Conservation (phyloP, 2,113 vertebrate species). For the Dicerorhinus sumatrensis region DNA sequence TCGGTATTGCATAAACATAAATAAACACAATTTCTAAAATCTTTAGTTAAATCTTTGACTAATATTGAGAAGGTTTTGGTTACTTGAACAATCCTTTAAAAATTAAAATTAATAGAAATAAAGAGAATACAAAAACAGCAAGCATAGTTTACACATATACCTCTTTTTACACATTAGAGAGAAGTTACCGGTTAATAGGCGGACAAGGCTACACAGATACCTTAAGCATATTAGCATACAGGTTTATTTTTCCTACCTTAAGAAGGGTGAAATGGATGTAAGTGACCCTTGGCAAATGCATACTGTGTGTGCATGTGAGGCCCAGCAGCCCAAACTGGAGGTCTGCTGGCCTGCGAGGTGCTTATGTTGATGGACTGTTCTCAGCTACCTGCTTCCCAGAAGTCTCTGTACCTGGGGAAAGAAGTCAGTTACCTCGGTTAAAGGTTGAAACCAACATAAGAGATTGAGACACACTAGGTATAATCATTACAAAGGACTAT, state of each 20-base stretch:
- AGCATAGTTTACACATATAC: neutral
- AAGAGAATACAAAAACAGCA: neutral
- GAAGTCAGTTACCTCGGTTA: neutral
- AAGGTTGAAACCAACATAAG: neutral
- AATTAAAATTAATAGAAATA: constrained; percentile 14
- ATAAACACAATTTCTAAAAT: neutral
- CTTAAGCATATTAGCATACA: neutral
- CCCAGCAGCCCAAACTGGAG: neutral
- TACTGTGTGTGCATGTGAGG: neutral
- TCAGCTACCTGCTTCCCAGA: neutral
- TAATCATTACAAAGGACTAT: constrained; percentile 19
- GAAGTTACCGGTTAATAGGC: neutral
- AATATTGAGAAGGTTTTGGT: neutral
- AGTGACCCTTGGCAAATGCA: neutral
- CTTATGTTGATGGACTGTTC: neutral
- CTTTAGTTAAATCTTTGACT: neutral
- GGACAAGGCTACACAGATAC: neutral
- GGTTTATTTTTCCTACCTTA: neutral
- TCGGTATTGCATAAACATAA: neutral
- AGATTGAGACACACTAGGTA: neutral
- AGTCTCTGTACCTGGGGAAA: neutral
- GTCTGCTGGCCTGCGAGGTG: neutral
- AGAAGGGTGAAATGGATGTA: neutral
- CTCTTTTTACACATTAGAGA: neutral
- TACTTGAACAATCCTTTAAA: neutral